These are phyloP conservation scores for Daubentonia madagascariensis DNA, from an alignment of 2,113 vertebrate genomes.

Conservation along the genomic window DNA sequence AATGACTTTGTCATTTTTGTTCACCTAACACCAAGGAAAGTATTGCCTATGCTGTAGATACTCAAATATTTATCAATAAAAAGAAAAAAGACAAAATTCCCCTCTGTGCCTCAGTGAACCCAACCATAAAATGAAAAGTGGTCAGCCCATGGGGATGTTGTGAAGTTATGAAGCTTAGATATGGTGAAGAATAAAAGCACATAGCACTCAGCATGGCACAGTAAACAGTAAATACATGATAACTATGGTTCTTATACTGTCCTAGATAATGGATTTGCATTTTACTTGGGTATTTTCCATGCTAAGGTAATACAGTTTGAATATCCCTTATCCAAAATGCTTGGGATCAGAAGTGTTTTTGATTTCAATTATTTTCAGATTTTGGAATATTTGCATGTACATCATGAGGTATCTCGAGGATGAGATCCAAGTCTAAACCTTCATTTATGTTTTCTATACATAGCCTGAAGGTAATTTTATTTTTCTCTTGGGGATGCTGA, in stretches of 20 bases:
- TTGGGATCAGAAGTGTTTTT: background rate
- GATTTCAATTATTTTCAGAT: background rate
- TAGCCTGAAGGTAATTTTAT: background rate
- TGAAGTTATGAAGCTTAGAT: background rate
- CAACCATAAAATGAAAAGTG: background rate
- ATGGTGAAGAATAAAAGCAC: background rate
- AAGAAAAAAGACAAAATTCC: background rate
- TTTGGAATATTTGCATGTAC: background rate
- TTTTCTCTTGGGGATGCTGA: background rate
- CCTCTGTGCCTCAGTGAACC: background rate
- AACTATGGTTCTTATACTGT: background rate
- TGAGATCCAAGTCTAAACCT: background rate
- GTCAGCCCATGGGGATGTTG: background rate
- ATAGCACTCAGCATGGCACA: background rate
- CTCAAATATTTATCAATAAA: background rate
- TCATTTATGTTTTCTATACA: background rate
- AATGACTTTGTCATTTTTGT: background rate
- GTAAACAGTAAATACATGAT: background rate
- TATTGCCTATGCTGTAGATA: background rate
- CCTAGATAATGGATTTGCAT: background rate
- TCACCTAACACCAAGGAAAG: background rate
- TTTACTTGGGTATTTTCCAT: background rate
- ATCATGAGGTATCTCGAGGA: background rate
- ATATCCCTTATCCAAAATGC: background rate
- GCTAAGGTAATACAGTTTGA: background rate